A percentile compares a stretch with the other conserved stretches of the same genome.
Evolutionary conservation across 2,797 vertebrate genomes (phyloP).

Genomic region (Syngnathus acus): DNA sequence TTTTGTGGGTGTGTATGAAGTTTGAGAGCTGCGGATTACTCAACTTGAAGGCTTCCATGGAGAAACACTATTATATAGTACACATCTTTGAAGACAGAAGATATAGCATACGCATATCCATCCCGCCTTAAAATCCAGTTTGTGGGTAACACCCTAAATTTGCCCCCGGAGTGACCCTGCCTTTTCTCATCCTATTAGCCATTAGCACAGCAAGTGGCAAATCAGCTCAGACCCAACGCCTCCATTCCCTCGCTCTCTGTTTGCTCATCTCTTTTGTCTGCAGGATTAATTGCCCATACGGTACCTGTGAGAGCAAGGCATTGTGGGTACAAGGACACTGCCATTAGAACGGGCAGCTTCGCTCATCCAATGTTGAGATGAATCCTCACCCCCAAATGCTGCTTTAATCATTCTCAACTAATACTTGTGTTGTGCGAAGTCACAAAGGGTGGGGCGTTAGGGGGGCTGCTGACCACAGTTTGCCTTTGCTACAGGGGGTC

Average conservation of each 20-base stretch:
- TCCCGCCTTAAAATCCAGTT: not conserved
- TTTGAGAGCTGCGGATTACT: not conserved
- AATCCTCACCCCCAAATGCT: conserved; percentile 46
- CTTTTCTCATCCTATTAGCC: conserved; percentile 45
- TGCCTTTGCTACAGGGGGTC: conserved; percentile 35
- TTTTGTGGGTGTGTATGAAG: not conserved
- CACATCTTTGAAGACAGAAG: not conserved
- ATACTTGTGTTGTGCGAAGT: conserved; percentile 35
- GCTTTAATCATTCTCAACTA: conserved; percentile 53
- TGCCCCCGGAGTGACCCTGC: conserved; percentile 31
- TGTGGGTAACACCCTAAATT: not conserved
- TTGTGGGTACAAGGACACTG: conserved; percentile 30
- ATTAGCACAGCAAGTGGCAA: conserved; percentile 46
- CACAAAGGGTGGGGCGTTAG: conserved; percentile 36
- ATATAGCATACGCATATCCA: not conserved
- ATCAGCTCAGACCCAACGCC: conserved; percentile 50
- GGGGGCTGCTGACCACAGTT: conserved; percentile 13
- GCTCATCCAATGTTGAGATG: conserved; percentile 38
- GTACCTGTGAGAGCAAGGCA: conserved; percentile 41
- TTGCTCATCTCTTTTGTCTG: conserved; percentile 46
- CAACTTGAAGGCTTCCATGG: not conserved
- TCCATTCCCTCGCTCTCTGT: conserved; percentile 32
- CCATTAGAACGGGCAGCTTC: conserved; percentile 33
- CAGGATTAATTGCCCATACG: conserved; percentile 63
- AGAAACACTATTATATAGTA: not conserved